Base-by-base conservation (phyloP, 2,888 invertebrate genomes). In the Apoda limacodes region DNA sequence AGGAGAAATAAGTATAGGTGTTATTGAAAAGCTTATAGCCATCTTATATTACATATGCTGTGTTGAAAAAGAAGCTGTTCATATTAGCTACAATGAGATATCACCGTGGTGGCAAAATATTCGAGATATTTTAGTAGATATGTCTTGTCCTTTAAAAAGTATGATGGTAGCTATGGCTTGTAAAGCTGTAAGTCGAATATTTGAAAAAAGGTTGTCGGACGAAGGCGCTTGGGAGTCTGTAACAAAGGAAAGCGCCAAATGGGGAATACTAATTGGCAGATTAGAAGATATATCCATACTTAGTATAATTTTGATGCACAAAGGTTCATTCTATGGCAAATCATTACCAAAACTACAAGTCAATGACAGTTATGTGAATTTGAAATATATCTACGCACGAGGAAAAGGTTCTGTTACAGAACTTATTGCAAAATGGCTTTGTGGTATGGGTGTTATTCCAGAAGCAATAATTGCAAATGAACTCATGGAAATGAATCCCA, bases 401-500 rank as follows among this genome's bases (percentile, higher is more conserved):
- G 88, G 87, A 2, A 84, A 83, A 81, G 95, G 95, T 19, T 90
- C 92, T n/a, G 88, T 96, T 5, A 91, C 93, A 1, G 95, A 96
- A 63, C 69, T 94, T 30, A 89, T 94, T 23, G 91, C 94, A 1
- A 89, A 90, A 56, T 96, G 95, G 93, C 75, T 95, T 12, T 87
- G 89, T 29, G 82, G 86, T 11, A 84, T 88, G 43, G 90, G 91
- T 7, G 72, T 92, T 4, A 78, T 87, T 51, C 91, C 93, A 0
- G 69, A 82, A 40, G 76, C 82, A 36, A 65, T 89, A 26, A 58
- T 85, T 9, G 72, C 83, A 9, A 83, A 84, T 40, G 84, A 85
- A 44, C 50, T 75, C 21, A 56, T 72, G 32, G 66, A 66, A 34
- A 52, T 53, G 25, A 47, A 53, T 25, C 43, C 50, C n/a, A 42